Evolutionary conservation across 2,797 vertebrate genomes (phyloP).

Genomic region (Platyrinchus mystaceus): DNA sequence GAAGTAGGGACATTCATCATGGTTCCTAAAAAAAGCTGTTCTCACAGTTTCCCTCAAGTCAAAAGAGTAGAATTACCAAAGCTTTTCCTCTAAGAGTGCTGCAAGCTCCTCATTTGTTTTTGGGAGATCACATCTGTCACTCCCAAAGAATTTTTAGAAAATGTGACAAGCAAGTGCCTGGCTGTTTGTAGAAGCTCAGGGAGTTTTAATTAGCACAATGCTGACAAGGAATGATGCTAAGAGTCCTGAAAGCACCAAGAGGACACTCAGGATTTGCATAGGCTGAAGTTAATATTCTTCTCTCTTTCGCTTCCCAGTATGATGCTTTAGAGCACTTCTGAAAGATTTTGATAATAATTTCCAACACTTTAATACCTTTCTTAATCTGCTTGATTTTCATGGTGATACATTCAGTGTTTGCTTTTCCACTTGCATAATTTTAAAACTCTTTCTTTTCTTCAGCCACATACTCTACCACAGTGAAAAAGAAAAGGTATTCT

Average conservation of each 20-base stretch:
- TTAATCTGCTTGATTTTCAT: background rate
- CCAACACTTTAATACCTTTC: background rate
- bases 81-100: background rate
- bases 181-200: background rate
- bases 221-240: background rate
- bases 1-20: background rate
- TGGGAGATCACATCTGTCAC: background rate
- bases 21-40: background rate
- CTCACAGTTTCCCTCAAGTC: background rate
- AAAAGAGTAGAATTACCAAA: background rate
- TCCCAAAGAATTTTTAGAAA: background rate
- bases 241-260: background rate
- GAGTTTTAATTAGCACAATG: background rate
- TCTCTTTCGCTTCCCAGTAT: background rate
- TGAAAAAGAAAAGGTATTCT: background rate
- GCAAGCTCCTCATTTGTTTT: background rate
- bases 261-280: background rate
- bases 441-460: background rate
- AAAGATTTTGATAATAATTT: background rate
- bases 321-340: background rate
- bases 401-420: background rate
- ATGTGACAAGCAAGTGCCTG: background rate
- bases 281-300: background rate
- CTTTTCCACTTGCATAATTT: background rate
- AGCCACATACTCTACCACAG: background rate